Percentiles rank a stretch among this genome's conserved stretches.
These are phyloP conservation scores for Alcedo atthis DNA, from an alignment of 2,797 vertebrate species.

Conservation along the genomic window DNA sequence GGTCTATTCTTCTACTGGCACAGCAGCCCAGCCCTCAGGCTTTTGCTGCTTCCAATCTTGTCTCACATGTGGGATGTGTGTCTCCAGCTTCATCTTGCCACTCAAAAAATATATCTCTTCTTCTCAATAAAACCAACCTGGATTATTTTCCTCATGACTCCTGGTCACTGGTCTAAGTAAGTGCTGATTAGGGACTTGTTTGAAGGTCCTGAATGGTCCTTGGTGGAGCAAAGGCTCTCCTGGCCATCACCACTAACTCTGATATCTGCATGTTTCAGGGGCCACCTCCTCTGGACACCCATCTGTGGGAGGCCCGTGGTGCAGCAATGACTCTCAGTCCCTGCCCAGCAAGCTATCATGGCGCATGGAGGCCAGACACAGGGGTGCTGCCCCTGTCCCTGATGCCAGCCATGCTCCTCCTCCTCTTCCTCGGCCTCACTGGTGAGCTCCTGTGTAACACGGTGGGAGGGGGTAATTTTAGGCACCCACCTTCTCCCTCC, in stretches of 20 bases:
- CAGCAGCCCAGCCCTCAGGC: neutral
- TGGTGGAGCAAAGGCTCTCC: neutral
- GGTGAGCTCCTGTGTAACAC: conserved; percentile 67
- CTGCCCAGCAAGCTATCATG: neutral
- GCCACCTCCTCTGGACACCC: neutral
- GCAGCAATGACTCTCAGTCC: conserved; percentile 62
- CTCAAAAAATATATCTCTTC: neutral
- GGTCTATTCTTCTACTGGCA: neutral
- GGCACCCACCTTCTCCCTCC: accelerated
- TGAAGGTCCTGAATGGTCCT: neutral
- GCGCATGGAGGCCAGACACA: conserved; percentile 70
- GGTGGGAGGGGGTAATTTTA: neutral
- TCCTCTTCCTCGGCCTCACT: conserved; percentile 74
- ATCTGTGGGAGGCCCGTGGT: neutral
- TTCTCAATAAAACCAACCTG: neutral
- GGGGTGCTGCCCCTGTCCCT: conserved; percentile 75
- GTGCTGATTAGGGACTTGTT: neutral
- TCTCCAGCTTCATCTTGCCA: neutral
- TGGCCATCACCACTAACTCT: neutral
- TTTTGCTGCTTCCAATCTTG: neutral
- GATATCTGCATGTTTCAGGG: conserved; percentile 49
- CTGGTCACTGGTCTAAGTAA: neutral
- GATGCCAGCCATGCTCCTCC: conserved; percentile 72
- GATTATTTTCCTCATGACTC: neutral
- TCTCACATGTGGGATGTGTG: accelerated